Evolutionary conservation across 2,113 vertebrate genomes (phyloP).

Genomic region (Mastomys coucha): DNA sequence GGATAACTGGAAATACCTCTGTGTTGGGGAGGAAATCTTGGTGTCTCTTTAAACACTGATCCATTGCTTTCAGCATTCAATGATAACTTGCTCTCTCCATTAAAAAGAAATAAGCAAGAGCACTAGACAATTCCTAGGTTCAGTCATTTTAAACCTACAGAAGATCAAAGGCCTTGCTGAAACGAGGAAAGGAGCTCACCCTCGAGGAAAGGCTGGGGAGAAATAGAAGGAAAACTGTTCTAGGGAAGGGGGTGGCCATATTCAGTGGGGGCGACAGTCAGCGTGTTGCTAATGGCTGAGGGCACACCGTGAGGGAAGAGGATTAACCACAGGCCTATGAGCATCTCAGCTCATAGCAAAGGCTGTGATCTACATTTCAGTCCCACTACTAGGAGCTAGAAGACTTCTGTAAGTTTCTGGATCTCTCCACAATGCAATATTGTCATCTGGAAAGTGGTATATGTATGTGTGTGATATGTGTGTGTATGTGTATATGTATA

Average conservation of each 20-base stretch:
- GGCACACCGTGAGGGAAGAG: background rate
- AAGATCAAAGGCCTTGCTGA: conserved; percentile 82
- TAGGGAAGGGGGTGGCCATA: background rate
- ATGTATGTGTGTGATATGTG: no score
- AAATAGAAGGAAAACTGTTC: conserved; percentile 18
- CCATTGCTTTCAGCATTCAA: conserved; percentile 80
- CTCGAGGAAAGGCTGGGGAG: conserved; percentile 17
- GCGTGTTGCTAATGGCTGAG: background rate
- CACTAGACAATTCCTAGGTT: conserved; percentile 78
- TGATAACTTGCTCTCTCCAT: conserved; percentile 82
- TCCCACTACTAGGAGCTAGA: background rate
- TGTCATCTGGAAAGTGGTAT: background rate
- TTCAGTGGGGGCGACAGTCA: background rate
- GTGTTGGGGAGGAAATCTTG: conserved; percentile 84
- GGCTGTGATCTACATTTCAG: background rate
- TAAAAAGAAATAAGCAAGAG: conserved; percentile 78
- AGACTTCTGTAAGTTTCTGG: background rate
- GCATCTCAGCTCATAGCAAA: background rate
- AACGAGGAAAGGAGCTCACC: background rate
- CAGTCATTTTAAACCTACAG: conserved; percentile 72
- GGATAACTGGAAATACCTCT: conserved; percentile 87
- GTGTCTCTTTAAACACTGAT: conserved; percentile 80
- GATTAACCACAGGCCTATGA: background rate
- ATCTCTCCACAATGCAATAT: background rate
- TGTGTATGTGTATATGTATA: no score